phyloP scores from a whole-genome alignment of 2,113 vertebrate genomes.

The Xerus inauris region DNA sequence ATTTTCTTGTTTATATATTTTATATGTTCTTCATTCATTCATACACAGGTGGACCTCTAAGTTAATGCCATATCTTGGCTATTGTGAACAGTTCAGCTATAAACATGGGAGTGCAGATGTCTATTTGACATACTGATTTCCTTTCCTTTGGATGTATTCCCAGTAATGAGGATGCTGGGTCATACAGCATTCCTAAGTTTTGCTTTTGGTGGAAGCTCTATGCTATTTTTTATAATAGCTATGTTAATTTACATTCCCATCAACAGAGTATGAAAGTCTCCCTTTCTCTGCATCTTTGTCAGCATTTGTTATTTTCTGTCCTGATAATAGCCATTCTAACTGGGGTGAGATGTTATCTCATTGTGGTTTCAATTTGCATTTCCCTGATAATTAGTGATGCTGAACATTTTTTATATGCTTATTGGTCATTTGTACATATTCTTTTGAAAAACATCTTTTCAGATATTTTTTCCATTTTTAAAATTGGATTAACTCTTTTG shows the following conservation, averaged over 20 bases:
- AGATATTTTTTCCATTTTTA: neutral
- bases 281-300: neutral
- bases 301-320: neutral
- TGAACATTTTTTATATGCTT: neutral
- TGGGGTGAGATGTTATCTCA: neutral
- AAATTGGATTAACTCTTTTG: neutral
- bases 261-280: neutral
- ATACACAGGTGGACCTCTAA: too few relatives aligned
- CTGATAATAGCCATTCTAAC: neutral
- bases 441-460: neutral
- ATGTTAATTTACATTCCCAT: neutral
- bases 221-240: neutral
- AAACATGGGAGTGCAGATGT: too few relatives aligned
- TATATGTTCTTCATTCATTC: neutral
- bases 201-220: neutral
- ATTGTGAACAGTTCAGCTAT: neutral
- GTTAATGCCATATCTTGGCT: neutral
- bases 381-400: neutral
- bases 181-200: neutral
- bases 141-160: neutral
- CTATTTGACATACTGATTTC: neutral
- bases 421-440: neutral
- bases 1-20: neutral
- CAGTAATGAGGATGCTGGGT: neutral
- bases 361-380: neutral